Conservation (phyloP, 2,888 invertebrate species). For the Synergus laeviventris region DNA sequence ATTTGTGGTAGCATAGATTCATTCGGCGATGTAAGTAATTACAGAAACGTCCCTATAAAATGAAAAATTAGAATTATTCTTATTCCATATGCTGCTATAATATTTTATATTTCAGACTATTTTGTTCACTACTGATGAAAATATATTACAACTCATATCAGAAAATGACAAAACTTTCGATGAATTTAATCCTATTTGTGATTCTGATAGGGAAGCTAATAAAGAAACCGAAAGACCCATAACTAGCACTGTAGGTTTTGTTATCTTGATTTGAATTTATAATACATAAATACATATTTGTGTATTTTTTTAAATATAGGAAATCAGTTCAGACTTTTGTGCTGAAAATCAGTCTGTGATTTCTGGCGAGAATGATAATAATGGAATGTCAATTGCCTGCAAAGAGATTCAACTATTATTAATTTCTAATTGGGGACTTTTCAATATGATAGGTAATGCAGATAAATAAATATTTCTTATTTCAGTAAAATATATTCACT, state of each 20-base stretch:
- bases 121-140: constrained; percentile 87
- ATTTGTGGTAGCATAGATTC: constrained; percentile 83
- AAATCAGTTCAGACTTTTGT: background rate
- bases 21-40: constrained; percentile 82
- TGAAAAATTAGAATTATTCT: background rate
- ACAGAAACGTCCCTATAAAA: constrained; percentile 18
- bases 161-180: constrained; percentile 77
- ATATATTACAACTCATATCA: constrained; percentile 82
- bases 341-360: constrained; percentile 1
- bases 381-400: constrained; percentile 64
- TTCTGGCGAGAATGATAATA: constrained; percentile 41
- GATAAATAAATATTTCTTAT: background rate
- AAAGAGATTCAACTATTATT: constrained; percentile 78
- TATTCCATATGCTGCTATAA: background rate
- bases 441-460: constrained; percentile 78
- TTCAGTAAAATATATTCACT: background rate
- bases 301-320: background rate
- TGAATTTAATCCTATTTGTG: constrained; percentile 72
- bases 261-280: constrained; percentile 42
- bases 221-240: constrained; percentile 80
- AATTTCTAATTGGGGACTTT: constrained; percentile 82
- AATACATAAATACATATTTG: background rate
- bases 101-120: constrained; percentile 81
- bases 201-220: constrained; percentile 76
- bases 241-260: constrained; percentile 78